Evolutionary conservation across 2,113 vertebrate species (phyloP).

Genomic region (Micromys minutus): DNA sequence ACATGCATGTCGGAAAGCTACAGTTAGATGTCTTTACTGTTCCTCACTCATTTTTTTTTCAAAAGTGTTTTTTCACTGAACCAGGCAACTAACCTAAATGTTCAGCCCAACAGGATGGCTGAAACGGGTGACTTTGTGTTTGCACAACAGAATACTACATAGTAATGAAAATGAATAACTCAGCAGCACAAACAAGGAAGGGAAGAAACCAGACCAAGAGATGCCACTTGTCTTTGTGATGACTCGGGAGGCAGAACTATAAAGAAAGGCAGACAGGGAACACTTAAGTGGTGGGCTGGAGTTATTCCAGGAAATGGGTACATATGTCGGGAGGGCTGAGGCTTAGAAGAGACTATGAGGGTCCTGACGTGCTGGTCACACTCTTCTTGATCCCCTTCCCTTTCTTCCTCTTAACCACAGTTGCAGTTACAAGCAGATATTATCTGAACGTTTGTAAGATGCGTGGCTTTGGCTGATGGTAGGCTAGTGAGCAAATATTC

Average conservation of each 20-base stretch:
- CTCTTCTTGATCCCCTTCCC: background rate
- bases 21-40: background rate
- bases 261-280: background rate
- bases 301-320: no score
- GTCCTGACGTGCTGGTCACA: background rate
- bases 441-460: conserved; percentile 26
- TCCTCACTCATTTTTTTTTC: background rate
- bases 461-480: background rate
- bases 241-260: background rate
- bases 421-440: background rate
- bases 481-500: background rate
- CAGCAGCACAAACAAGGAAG: background rate
- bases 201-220: background rate
- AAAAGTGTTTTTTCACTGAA: background rate
- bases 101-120: background rate
- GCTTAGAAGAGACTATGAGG: background rate
- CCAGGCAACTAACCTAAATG: background rate
- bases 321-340: background rate
- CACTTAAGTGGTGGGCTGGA: background rate
- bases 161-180: background rate
- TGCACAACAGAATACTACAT: background rate
- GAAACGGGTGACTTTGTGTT: background rate
- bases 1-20: background rate
- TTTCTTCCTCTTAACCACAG: background rate
- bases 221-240: background rate